A percentile compares a stretch with the other conserved stretches of the same genome.
These are phyloP conservation scores for Agrypnia vestita DNA, from an alignment of 1,140 invertebrate species.

Conservation along the genomic window DNA sequence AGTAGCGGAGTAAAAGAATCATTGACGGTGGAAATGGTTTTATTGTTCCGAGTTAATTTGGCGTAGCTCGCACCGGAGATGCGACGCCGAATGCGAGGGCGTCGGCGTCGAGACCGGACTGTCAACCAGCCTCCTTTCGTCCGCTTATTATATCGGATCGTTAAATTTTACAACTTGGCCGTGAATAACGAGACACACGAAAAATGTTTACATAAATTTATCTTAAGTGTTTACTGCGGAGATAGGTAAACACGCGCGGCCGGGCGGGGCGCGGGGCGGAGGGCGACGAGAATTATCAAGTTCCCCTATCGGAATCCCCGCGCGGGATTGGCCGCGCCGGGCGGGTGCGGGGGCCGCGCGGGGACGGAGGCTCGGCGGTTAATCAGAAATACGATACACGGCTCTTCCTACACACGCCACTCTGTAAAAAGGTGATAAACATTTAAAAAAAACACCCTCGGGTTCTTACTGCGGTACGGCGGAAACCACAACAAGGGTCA, in stretches of 20 bases:
- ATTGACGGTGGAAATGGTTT: too few species aligned
- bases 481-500: too few species aligned
- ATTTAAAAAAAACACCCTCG: not conserved
- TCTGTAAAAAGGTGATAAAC: not conserved
- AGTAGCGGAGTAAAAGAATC: too few species aligned
- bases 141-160: too few species aligned
- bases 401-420: not conserved
- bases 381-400: conserved; percentile 19
- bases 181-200: not conserved
- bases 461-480: too few species aligned
- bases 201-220: conserved; percentile 10
- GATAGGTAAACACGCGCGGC: not conserved
- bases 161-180: too few species aligned
- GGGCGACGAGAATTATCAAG: conserved; percentile 12
- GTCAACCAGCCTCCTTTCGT: too few species aligned
- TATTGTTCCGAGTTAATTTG: too few species aligned
- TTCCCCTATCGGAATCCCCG: conserved; percentile 14
- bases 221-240: conserved; percentile 11
- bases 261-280: not conserved
- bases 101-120: too few species aligned
- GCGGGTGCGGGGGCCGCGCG: not conserved
- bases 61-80: too few species aligned
- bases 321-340: not conserved
- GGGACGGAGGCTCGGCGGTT: not conserved
- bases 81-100: too few species aligned